A percentile compares a stretch with the other conserved stretches of the same genome.
phyloP scores from a whole-genome alignment of 1,140 invertebrate genomes.

The Oscheius sp. region DNA sequence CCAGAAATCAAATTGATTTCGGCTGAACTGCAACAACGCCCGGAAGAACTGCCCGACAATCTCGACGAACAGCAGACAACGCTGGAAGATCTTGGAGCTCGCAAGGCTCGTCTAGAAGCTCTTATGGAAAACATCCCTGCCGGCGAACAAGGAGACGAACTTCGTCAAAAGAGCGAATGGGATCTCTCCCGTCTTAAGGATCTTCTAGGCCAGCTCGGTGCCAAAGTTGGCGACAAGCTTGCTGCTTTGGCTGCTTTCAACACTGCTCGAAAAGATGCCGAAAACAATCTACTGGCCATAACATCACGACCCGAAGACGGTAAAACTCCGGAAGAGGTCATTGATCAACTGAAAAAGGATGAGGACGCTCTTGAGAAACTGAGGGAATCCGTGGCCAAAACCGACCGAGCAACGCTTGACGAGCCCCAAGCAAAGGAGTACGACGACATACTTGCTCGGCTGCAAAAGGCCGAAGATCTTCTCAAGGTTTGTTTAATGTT shows the following conservation, averaged over 20 bases:
- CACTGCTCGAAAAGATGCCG: conserved; percentile 37
- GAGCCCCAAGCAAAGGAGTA: conserved; percentile 2
- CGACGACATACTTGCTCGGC: conserved; percentile 10
- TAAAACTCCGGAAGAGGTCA: conserved; percentile 1
- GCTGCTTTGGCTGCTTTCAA: conserved; percentile 46
- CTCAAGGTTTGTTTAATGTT: not conserved
- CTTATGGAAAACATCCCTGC: conserved; percentile 40
- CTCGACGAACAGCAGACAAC: conserved; percentile 41
- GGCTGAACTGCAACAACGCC: conserved; percentile 13
- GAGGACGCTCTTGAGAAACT: conserved; percentile 18
- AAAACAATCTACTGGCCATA: conserved; percentile 10
- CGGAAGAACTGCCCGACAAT: conserved; percentile 22
- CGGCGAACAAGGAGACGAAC: conserved; percentile 34
- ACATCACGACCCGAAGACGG: not conserved
- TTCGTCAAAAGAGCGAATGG: conserved; percentile 44
- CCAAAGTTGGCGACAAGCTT: conserved; percentile 49
- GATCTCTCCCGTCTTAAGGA: conserved; percentile 44
- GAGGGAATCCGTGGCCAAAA: not conserved
- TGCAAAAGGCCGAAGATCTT: conserved; percentile 5
- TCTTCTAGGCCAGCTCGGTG: conserved; percentile 36
- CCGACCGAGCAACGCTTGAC: conserved; percentile 4
- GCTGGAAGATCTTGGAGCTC: conserved; percentile 38
- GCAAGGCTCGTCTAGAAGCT: conserved; percentile 36
- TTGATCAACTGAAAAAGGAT: conserved; percentile 13
- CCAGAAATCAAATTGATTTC: conserved; percentile 17